Evolutionary conservation across 2,113 vertebrate genomes (phyloP).

Genomic region (Pungitius pungitius): DNA sequence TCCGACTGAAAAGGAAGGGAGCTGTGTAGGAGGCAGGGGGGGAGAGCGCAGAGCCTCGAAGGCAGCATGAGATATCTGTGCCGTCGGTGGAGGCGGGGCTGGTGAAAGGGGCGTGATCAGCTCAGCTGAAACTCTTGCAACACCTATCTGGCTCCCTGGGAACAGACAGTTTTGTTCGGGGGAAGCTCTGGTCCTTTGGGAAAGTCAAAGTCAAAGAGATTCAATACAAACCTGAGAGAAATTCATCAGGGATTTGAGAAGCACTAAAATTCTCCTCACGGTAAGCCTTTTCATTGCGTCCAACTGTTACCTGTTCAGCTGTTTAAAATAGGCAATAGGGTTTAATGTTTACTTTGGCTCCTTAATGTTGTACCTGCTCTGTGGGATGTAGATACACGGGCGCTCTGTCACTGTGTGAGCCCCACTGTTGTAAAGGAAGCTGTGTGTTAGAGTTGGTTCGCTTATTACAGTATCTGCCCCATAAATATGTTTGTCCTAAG

Average conservation of each 20-base stretch:
- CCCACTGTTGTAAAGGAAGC: background rate
- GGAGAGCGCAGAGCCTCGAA: slow-evolving; percentile 46
- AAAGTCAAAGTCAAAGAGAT: slow-evolving; percentile 74
- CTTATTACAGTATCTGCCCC: background rate
- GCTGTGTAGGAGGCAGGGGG: slow-evolving; percentile 12
- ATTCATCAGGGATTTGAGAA: slow-evolving; percentile 54
- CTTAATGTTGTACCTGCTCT: slow-evolving; percentile 13
- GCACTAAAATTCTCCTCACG: slow-evolving; percentile 23
- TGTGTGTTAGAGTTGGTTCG: background rate
- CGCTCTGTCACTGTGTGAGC: background rate
- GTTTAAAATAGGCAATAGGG: background rate
- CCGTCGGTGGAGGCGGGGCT: slow-evolving; percentile 83
- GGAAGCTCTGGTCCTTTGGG: slow-evolving; percentile 78
- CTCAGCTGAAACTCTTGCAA: slow-evolving; percentile 81
- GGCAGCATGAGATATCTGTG: slow-evolving; percentile 75
- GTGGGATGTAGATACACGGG: background rate
- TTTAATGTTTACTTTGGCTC: slow-evolving; percentile 7
- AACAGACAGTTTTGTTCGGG: slow-evolving; percentile 80
- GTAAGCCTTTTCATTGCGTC: slow-evolving; percentile 58
- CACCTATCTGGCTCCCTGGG: slow-evolving; percentile 83
- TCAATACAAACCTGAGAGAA: slow-evolving; percentile 44
- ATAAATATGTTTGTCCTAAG: background rate
- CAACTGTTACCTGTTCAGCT: slow-evolving; percentile 17
- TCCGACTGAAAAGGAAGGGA: slow-evolving; percentile 58
- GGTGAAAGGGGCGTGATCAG: slow-evolving; percentile 67